Evolutionary conservation across 2,888 invertebrate genomes (phyloP), one percentile per base, ranked within the genome.

Genomic region (Metellina segmentata): DNA sequence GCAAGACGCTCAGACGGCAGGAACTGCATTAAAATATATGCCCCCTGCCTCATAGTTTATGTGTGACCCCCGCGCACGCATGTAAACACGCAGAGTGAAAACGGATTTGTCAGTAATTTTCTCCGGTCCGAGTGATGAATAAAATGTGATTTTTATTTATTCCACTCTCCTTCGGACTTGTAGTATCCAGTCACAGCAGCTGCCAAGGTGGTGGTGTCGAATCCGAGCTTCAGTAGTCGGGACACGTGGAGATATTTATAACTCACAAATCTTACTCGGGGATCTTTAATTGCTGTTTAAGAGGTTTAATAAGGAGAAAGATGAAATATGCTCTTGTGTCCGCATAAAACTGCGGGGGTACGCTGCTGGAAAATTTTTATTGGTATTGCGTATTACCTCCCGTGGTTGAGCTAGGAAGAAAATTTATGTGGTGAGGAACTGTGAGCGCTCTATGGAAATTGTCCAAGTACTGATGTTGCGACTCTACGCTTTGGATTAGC

Each of bases 61-160:
- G 53, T 51, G 74, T 74, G 19, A 13, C 5, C 51, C 78, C 70
- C 70, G 16, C 20, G 72, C 48, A 52, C 34, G 70, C 20, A 71
- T 49, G 16, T 71, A 87, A 71, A 79, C 87, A 87, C 81, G 79
- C 79, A 53, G 53, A 81, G 81, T 87, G 79, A 19, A 81, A 87
- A 87, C 78, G 72, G 71, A 87, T 87, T 81, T 87, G 87, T 86
- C 86, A 86, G 86, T 51, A 78, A 86, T 70, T 78, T 85, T 69
- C 48, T 16, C 48, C 52, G 34, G 49, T 61, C 61, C 78, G 69
- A 86, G 70, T 85, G 86, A 86, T 86, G 51, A 78, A 75, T 72
- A n/a, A 49, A 72, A 52, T 72, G 72, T 52, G 34, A 34, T 34
- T 34, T 13, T 16, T 69, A 16, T n/a, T 69, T 69, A 16, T n/a